A percentile compares a stretch with the other conserved stretches of the same genome.
These are phyloP conservation scores for Macaria notata DNA, from an alignment of 2,888 invertebrate species.

Conservation along the genomic window DNA sequence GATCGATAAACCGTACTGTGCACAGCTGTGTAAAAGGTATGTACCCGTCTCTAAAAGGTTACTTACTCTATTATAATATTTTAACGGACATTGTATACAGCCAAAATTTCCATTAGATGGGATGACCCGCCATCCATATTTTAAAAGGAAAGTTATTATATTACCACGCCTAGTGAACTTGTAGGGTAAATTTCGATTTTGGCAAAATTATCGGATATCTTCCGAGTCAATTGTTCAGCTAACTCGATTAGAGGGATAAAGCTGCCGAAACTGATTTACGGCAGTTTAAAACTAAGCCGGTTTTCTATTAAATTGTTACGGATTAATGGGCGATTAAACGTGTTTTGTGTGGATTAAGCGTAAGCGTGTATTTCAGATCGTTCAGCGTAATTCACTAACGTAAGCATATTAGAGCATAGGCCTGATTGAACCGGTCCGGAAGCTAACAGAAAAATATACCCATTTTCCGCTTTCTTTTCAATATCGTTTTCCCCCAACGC, in stretches of 20 bases:
- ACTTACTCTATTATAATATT: conserved; percentile 13
- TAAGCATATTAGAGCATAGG: neutral
- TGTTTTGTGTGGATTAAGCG: conserved; percentile 19
- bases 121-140: conserved; percentile 33
- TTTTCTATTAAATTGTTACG: conserved; percentile 61
- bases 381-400: conserved; percentile 1
- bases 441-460: conserved; percentile 12
- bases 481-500: too few relatives aligned
- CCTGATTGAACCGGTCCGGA: neutral
- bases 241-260: conserved; percentile 55
- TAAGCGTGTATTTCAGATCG: neutral
- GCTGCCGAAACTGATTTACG: conserved; percentile 64
- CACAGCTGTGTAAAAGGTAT: conserved; percentile 5
- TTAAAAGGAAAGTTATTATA: conserved; percentile 36
- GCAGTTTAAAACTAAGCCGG: conserved; percentile 64
- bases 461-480: neutral
- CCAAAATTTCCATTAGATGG: conserved; percentile 16
- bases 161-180: conserved; percentile 29
- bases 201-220: conserved; percentile 45
- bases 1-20: neutral
- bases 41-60: neutral
- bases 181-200: conserved; percentile 31
- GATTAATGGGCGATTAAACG: conserved; percentile 53
- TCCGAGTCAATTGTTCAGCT: conserved; percentile 54
- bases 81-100: conserved; percentile 12